Base-by-base conservation (phyloP, 2,888 invertebrate genomes). In the Caenorhabditis wallacei region DNA sequence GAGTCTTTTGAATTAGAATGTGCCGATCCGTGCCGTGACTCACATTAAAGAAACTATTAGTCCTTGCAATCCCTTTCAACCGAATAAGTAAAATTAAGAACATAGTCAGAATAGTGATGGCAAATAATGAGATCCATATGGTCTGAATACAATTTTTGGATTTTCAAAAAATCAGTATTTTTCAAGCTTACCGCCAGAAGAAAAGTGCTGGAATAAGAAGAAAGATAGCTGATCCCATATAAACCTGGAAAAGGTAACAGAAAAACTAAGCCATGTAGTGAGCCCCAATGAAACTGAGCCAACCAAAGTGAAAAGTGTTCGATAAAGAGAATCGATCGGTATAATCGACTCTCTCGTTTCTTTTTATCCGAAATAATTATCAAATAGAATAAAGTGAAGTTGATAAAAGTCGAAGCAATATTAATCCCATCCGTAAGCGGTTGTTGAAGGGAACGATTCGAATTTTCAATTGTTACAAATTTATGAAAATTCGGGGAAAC, bases 201-300 rank as follows among this genome's bases (percentile, higher is more conserved):
- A 3, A 8, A 30, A 8, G 59, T 59, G 18, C 57, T 59, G 11
- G 51, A 13, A 26, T 26, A 71, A 0, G 48, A 13, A 10, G 71
- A 13, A 11, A 74, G n/a, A 16, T 40, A 48, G 10, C 74, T 64
- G 20, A 74, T 57, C 1, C 74, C 64, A 56, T 74, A 74, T n/a
- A 74, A 35, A 16, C 74, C 74, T 46, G 74, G 74, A 35, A 74
- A 54, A 0, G 74, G 74, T 37, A 74, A 74, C 10, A 74, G 16
- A 20, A 66, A 48, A 2, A 74, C 64, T 2, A 66, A 18, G 22
- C 64, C 46, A 64, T 64, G 74, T 0, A 74, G 22, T 20, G 51
- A 35, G 22, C 46, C 71, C 71, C 71, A 71, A 37, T 71, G 61
- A 0, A 71, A 16, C 26, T 71, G 71, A n/a, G 71, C 48, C 0